Evolutionary conservation across 2,797 vertebrate species (phyloP).

Genomic region (Enteromius fasciolatus): DNA sequence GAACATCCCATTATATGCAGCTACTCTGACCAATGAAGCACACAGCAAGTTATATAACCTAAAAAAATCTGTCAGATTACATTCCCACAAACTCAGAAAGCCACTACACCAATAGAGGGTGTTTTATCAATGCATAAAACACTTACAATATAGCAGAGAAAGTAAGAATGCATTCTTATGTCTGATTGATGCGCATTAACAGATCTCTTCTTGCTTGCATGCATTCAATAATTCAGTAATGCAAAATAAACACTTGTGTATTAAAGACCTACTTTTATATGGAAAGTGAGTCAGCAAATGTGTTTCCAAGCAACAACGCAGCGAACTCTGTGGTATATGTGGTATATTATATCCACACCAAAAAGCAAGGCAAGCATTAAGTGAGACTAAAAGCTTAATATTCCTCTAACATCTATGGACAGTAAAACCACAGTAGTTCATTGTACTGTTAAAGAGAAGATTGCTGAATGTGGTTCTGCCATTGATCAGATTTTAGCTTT

Average conservation of each 20-base stretch:
- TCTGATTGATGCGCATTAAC: background rate
- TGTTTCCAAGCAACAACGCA: constrained; percentile 15
- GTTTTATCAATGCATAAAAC: background rate
- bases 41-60: constrained; percentile 11
- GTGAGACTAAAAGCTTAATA: constrained; percentile 22
- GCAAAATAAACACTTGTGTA: background rate
- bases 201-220: background rate
- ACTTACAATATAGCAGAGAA: background rate
- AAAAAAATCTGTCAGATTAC: background rate
- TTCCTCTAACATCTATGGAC: background rate
- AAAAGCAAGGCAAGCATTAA: constrained; percentile 10
- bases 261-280: background rate
- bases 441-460: background rate
- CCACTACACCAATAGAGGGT: background rate
- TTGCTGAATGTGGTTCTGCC: constrained; percentile 15
- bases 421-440: background rate
- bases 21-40: constrained; percentile 10
- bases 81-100: background rate
- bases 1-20: background rate
- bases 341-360: constrained; percentile 15
- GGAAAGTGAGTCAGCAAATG: constrained; percentile 19
- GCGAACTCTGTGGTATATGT: background rate
- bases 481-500: constrained; percentile 49
- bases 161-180: background rate
- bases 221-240: constrained; percentile 12